Evolutionary conservation across 2,797 vertebrate species (phyloP).

Genomic region (Yasuhikotakia modesta): DNA sequence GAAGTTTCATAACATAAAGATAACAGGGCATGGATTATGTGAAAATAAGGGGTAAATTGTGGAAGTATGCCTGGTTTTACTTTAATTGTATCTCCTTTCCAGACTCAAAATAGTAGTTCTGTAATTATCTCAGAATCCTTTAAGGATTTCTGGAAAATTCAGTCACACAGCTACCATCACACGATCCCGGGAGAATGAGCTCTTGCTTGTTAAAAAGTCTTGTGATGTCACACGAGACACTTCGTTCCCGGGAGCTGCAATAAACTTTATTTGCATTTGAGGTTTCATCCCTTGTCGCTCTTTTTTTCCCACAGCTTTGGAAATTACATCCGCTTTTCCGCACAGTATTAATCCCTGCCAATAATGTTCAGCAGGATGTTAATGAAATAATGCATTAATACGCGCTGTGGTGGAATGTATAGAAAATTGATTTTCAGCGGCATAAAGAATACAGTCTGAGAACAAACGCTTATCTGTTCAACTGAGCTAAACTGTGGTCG

Average conservation of each 20-base stretch:
- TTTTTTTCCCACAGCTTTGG: not conserved
- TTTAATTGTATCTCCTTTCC: not conserved
- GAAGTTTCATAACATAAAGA: not conserved
- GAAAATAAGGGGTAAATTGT: not conserved
- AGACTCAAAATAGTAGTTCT: conserved; percentile 17
- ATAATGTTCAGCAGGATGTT: conserved; percentile 41
- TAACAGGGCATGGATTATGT: not conserved
- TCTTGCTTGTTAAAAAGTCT: conserved; percentile 23
- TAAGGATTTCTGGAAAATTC: conserved; percentile 1
- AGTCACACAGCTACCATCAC: not conserved
- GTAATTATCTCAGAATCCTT: conserved; percentile 36
- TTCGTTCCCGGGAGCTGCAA: not conserved
- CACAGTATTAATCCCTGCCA: conserved; percentile 47
- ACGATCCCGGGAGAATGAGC: conserved; percentile 14
- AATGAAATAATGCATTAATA: conserved; percentile 47
- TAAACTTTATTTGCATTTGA: conserved; percentile 23
- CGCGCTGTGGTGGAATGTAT: conserved; percentile 26
- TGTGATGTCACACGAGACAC: conserved; percentile 12
- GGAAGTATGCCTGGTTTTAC: not conserved
- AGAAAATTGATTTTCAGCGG: conserved; percentile 48
- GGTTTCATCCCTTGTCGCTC: conserved; percentile 18
- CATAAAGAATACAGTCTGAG: conserved; percentile 24
- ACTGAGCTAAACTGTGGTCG: not conserved
- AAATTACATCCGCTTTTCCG: conserved; percentile 23
- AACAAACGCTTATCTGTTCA: conserved; percentile 34